Evolutionary conservation across 2,797 vertebrate genomes (phyloP), one percentile per base, ranked within the genome.

Genomic region (Balearica regulorum): DNA sequence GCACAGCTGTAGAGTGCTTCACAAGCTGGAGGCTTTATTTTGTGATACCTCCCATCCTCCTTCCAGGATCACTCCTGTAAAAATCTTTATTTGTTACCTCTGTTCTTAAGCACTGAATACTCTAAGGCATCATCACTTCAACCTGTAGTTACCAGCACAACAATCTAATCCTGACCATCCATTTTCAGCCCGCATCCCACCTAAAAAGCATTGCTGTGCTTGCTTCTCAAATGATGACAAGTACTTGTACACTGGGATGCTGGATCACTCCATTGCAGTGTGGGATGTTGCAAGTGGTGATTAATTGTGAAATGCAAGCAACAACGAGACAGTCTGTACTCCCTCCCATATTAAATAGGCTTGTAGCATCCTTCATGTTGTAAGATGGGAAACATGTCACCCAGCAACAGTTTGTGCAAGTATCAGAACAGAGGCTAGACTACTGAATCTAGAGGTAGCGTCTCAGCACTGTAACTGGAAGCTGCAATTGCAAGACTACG

Each of bases 201-300:
- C 98, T 97, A 54, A 96, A 97, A 78, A 98, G 98, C 4, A 94
- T 99, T 94, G 98, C 54, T 99, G 97, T 13, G 98, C 98, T 39
- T 98, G 98, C 13, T 99, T 98, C 97, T 99, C 98, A 16, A 97
- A 97, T 80, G 98, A 98, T 9, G 97, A 98, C 89, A 97, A 97
- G 48, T 98, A 98, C 1, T 66, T 98, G 89, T 98, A 98, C 48
- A 98, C 97, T 0, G 98, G 98, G 61, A 98, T 96, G 10, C 97
- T 95, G 87, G 98, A 99, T 96, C 94, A 97, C 87, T 98, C 98
- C 43, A 58, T 99, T 54, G 98, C 98, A 61, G 98, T 98, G 49
- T 98, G 98, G 98, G 96, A 96, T n/a, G 94, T 64, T 21, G 84
- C 78, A 88, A 96, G 86, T 1, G 94, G 96, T 91, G 57, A 97